phyloP scores from a whole-genome alignment of 2,797 vertebrate species.

The Hydrolagus colliei region DNA sequence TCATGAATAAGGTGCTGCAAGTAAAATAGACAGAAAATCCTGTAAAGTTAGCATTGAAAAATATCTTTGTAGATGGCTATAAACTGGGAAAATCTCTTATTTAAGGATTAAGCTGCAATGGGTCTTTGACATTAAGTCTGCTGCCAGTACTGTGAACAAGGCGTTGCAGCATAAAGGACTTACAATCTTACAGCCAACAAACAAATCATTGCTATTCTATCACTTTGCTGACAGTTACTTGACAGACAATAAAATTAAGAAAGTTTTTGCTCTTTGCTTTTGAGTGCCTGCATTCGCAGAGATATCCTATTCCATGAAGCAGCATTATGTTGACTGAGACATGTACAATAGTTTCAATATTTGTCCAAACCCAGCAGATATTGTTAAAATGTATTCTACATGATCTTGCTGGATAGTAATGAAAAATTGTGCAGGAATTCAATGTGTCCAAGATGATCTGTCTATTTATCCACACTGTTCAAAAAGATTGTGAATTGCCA shows the following conservation, averaged over 20 bases:
- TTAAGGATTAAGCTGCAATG: background rate
- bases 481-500: no score
- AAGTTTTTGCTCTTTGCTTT: background rate
- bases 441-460: no score
- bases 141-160: background rate
- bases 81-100: slow-evolving; percentile 3
- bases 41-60: background rate
- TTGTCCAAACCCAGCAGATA: no score
- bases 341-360: background rate
- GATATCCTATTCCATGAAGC: background rate
- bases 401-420: no score
- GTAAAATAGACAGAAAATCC: slow-evolving; percentile 10
- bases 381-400: no score
- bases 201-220: slow-evolving; percentile 8
- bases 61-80: background rate
- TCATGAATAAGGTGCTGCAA: background rate
- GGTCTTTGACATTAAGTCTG: background rate
- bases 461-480: no score
- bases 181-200: background rate
- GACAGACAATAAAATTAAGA: slow-evolving; percentile 12
- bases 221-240: background rate
- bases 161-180: background rate
- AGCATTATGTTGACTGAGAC: background rate
- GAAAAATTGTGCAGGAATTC: no score
- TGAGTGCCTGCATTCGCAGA: background rate